Conservation (phyloP, 2,797 vertebrate genomes). For the Acipenser transmontanus region DNA sequence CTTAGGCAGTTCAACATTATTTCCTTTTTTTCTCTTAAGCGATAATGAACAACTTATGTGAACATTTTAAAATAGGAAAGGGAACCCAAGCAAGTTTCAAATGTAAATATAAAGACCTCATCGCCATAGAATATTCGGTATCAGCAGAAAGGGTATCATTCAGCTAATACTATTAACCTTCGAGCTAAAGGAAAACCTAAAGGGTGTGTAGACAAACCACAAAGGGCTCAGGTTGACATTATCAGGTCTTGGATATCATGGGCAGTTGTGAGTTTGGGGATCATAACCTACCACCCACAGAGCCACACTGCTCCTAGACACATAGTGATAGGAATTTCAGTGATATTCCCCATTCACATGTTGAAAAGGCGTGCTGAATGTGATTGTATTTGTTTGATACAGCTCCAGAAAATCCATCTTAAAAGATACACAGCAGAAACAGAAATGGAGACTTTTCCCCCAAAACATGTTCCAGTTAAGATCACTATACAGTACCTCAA, state of each 20-base stretch:
- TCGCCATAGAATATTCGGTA: constrained; percentile 32
- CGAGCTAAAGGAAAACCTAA: constrained; percentile 28
- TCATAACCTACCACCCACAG: no score
- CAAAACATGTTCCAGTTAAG: no score
- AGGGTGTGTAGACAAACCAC: constrained; percentile 28
- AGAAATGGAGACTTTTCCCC: no score
- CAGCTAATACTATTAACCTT: constrained; percentile 35
- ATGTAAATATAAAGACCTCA: constrained; percentile 40
- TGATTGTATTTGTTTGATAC: no score
- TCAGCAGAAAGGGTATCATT: constrained; percentile 29
- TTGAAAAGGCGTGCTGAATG: no score
- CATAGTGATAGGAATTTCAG: no score
- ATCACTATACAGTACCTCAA: no score
- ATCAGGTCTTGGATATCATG: constrained; percentile 16
- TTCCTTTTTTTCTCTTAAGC: constrained; percentile 28
- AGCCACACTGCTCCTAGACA: no score
- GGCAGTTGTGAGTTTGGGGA: background rate
- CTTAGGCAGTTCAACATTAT: constrained; percentile 21
- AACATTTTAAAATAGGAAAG: constrained; percentile 14
- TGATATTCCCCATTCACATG: no score
- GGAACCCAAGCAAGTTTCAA: constrained; percentile 23
- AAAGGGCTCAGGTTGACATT: constrained; percentile 18
- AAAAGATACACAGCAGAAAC: no score
- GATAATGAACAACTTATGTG: constrained; percentile 36
- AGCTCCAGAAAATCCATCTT: no score